Base-by-base conservation (phyloP, 2,888 invertebrate species). In the Schizaphis graminum region DNA sequence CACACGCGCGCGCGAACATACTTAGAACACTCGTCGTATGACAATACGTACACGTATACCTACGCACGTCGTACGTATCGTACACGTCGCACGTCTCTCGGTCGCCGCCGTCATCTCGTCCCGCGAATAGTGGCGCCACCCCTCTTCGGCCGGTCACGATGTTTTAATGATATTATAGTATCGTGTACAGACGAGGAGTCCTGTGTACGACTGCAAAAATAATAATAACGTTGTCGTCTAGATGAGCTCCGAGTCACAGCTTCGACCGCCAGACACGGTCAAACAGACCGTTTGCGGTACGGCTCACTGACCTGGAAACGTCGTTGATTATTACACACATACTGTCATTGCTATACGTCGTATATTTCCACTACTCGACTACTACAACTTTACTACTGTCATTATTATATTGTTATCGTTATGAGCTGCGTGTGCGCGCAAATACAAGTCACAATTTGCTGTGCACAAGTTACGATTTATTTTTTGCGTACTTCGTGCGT, bases 301-400 rank as follows among this genome's bases (percentile, higher is more conserved):
- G 77, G 77, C 77, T 77, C 77, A 77, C 77, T 77, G 77, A 77
- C 77, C 77, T 35, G 77, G 77, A 77, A 77, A 77, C 77, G 21
- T 16, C n/a, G 67, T 26, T 35, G 8, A 21, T 35, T 35, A 21
- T 77, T 77, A 35, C 77, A 67, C 7, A 47, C 44, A 47, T 61
- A 67, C n/a, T n/a, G n/a, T 67, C 28, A 67, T 67, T n/a, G 13
- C n/a, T 11, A n/a, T 35, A 47, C 44, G 44, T 47, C 44, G 44
- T 47, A 47, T 47, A 47, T 0, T 7, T 7, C 4, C n/a, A n/a
- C 2, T 67, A 67, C 24, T 67, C 16, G 13, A 53, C 16, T 13
- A 53, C 16, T 53, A 53, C 21, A 4, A 53, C 4, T n/a, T n/a
- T 1, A 21, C 21, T 21, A 0, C 10, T 35, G 7, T 5, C 35